These are phyloP conservation scores for Lepidurus packardi DNA, from an alignment of 1,140 invertebrate species.

Conservation along the genomic window DNA sequence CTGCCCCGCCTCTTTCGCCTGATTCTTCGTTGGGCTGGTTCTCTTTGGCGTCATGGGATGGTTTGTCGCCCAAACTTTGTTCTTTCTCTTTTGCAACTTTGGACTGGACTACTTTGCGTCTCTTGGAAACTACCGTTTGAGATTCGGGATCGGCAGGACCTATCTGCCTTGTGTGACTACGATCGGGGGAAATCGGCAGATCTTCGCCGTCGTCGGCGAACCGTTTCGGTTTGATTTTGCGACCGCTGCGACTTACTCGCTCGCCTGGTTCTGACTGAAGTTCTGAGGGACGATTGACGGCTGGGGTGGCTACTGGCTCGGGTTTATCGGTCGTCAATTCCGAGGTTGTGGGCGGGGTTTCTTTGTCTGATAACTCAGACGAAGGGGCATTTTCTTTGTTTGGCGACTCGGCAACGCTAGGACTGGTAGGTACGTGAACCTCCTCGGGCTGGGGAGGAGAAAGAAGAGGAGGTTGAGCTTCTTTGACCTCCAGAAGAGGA, in stretches of 20 bases:
- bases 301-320: constrained; percentile 13
- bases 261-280: constrained; percentile 47
- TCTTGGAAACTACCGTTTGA: neutral
- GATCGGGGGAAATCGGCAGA: neutral
- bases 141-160: neutral
- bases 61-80: neutral
- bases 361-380: neutral
- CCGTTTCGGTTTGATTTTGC: constrained; percentile 66
- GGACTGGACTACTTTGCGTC: neutral
- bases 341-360: neutral
- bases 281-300: constrained; percentile 39
- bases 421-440: neutral
- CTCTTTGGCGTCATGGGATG: neutral
- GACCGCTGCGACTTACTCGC: constrained; percentile 62
- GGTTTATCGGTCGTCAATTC: neutral
- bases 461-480: neutral
- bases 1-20: neutral
- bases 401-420: neutral
- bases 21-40: constrained; percentile 8
- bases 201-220: constrained; percentile 44
- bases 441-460: neutral
- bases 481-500: neutral
- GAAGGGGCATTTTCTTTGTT: neutral
- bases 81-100: constrained; percentile 9
- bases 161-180: neutral